Evolutionary conservation across 2,113 vertebrate species (phyloP), one percentile per base, ranked within the genome.

Genomic region (Vicugna pacos): DNA sequence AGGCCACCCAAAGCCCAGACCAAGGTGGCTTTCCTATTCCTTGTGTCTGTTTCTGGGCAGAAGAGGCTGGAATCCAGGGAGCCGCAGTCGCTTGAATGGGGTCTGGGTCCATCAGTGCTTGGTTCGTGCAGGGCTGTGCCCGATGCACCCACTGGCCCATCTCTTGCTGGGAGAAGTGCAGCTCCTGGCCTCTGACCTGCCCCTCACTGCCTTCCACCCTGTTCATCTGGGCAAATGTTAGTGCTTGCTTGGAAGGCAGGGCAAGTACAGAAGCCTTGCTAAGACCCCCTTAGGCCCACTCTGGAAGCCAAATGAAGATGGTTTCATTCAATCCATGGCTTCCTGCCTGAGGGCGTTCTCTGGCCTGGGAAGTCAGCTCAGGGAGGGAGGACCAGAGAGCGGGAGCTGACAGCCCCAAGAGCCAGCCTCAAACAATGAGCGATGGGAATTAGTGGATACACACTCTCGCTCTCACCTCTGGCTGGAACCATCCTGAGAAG

Each of bases 1-100:
- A 98, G 92, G 95, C 94, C 96, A 93, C 97, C 85, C 97, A 85
- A 94, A 97, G 91, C 96, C 97, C 96, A 89, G 90, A 98, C 97
- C 95, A 97, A 94, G 97, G 96, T 82, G 90, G 95, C 48, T 60
- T 80, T 12, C 50, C 64, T 87, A 67, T 96, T 65, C 79, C 98
- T 85, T 91, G 72, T 79, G 87, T 79, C 95, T 80, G 50, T 73
- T 48, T 97, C 56, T 95, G 88, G 67, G 52, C 26, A 19, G 86
- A 65, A 95, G 92, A 91, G 62, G 56, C 86, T 88, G 77, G 73
- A 80, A 93, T 94, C 90, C n/a, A 73, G 54, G 30, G 96, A 93
- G 35, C 56, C 6, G 70, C 13, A 30, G 95, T 82, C 97, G 60
- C 67, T 87, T 2, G 20, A 64, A 48, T 2, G 32, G 16, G 17